Percentiles rank a stretch among this genome's conserved stretches.
Conservation (phyloP, 1,140 invertebrate genomes). For the Aphelinus certus region DNA sequence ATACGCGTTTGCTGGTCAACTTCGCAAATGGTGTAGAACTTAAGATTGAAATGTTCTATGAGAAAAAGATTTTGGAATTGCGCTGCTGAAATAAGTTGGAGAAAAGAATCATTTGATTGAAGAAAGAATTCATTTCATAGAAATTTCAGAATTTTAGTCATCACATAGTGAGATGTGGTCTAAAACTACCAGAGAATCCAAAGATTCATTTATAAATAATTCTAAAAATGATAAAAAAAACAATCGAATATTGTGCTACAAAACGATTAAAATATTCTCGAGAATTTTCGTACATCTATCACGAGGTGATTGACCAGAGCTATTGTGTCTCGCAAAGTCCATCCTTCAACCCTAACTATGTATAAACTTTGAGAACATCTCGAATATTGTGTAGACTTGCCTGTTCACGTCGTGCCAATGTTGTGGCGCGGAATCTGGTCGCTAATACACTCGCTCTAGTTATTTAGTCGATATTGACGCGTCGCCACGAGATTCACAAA, state of each 20-base stretch:
- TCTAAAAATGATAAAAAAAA: too few relatives aligned
- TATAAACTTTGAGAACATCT: slow-evolving; percentile 45
- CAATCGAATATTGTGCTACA: too few relatives aligned
- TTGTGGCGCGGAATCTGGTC: slow-evolving; percentile 50
- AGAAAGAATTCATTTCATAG: too few relatives aligned
- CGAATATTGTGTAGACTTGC: slow-evolving; percentile 52
- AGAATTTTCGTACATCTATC: slow-evolving; percentile 28
- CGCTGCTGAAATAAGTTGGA: too few relatives aligned
- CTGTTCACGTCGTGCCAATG: slow-evolving; percentile 51
- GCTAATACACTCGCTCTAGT: slow-evolving; percentile 53
- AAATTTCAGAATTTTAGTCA: too few relatives aligned
- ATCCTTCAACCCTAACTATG: slow-evolving; percentile 28
- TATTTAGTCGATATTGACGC: slow-evolving; percentile 47
- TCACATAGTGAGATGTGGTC: too few relatives aligned
- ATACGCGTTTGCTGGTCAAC: slow-evolving; percentile 37
- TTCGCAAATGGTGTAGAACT: slow-evolving; percentile 8
- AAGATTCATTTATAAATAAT: too few relatives aligned
- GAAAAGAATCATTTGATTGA: too few relatives aligned
- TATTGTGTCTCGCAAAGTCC: slow-evolving; percentile 7
- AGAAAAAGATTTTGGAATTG: too few relatives aligned
- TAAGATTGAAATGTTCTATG: too few relatives aligned
- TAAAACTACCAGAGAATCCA: too few relatives aligned
- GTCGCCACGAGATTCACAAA: slow-evolving; percentile 27
- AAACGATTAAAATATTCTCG: not conserved
- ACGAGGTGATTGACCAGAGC: slow-evolving; percentile 14